These are phyloP conservation scores for Andricus curvator DNA, from an alignment of 2,888 invertebrate species.

Conservation along the genomic window DNA sequence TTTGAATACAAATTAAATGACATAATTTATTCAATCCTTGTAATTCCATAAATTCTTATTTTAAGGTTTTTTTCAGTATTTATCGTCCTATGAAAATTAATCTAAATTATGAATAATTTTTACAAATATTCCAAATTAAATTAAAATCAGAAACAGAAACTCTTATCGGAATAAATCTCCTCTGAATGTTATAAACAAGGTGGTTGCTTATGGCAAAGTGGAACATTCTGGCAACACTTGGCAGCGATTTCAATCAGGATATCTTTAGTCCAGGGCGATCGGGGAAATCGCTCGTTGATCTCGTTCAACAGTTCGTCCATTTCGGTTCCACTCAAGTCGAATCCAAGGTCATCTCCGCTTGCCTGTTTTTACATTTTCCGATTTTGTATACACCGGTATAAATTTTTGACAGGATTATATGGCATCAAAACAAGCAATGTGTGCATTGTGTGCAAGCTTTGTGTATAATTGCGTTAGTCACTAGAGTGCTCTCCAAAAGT, in stretches of 20 bases:
- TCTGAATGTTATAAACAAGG: not conserved
- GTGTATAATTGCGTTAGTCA: not conserved
- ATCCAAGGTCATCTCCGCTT: conserved; percentile 48
- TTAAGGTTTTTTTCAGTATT: too few relatives aligned
- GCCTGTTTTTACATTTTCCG: conserved; percentile 31
- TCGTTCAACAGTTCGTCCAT: conserved; percentile 58
- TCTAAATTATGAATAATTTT: too few relatives aligned
- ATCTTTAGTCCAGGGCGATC: conserved; percentile 50
- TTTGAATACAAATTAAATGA: too few relatives aligned
- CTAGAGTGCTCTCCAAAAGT: not conserved
- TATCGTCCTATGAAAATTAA: too few relatives aligned
- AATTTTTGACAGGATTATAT: not conserved
- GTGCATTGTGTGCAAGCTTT: not conserved
- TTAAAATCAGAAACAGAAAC: not conserved
- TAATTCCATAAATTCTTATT: too few relatives aligned
- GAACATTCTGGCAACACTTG: conserved; percentile 58
- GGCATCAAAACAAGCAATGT: not conserved
- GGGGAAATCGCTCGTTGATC: conserved; percentile 54
- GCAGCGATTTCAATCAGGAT: conserved; percentile 45
- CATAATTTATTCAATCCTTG: too few relatives aligned
- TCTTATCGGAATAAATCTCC: not conserved
- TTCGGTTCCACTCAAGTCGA: conserved; percentile 52
- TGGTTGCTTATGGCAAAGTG: conserved; percentile 47
- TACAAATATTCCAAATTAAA: too few relatives aligned
- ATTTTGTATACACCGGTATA: not conserved